phyloP scores from a whole-genome alignment of 2,113 vertebrate species.

The Rhombomys opimus region DNA sequence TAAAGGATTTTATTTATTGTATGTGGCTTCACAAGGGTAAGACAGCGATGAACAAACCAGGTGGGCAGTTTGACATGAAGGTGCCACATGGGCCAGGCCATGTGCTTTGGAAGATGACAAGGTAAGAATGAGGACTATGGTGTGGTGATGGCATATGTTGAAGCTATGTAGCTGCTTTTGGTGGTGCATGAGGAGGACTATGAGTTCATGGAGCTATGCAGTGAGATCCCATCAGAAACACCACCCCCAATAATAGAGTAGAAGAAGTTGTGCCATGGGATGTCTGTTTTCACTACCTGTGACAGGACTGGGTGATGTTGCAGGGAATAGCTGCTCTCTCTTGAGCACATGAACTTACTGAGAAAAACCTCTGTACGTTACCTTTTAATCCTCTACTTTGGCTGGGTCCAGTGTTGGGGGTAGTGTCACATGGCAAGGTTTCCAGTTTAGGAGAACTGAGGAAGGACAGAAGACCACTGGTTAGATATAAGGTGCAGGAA shows the following conservation, averaged over 20 bases:
- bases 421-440: background rate
- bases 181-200: background rate
- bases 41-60: background rate
- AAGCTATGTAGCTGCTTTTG: background rate
- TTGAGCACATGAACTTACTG: background rate
- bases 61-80: background rate
- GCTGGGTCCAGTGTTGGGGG: background rate
- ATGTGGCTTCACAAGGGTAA: background rate
- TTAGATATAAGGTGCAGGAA: background rate
- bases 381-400: background rate
- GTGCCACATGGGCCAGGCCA: fast-evolving
- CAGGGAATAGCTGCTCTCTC: background rate
- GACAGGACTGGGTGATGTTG: background rate
- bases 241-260: too few species aligned
- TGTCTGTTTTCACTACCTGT: background rate
- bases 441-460: background rate
- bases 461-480: background rate
- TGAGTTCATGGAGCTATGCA: background rate
- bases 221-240: background rate
- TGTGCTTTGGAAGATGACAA: background rate
- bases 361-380: background rate
- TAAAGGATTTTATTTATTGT: background rate
- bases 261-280: background rate
- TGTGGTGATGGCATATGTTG: background rate
- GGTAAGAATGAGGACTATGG: background rate